Conservation (phyloP, 2,888 invertebrate genomes). For the Epinotia bilunana region DNA sequence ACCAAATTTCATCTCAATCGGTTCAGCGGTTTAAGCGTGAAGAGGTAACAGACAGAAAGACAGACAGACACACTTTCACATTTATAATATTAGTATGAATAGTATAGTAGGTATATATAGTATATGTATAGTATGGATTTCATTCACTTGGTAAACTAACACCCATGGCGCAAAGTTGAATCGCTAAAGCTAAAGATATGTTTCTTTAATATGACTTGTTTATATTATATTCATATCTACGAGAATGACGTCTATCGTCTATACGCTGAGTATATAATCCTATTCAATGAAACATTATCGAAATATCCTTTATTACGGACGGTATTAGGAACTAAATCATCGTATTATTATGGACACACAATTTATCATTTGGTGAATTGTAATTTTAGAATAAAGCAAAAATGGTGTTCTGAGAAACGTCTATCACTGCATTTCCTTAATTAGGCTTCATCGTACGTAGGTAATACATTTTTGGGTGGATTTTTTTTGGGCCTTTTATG, state of each 20-base stretch:
- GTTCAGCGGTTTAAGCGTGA: no score
- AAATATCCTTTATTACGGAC: slow-evolving; percentile 38
- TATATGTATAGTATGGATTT: no score
- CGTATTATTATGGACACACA: slow-evolving; percentile 68
- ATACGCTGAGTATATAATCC: neutral
- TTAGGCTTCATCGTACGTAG: neutral
- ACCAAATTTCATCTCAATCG: no score
- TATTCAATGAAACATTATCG: slow-evolving; percentile 7
- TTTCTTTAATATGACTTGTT: neutral
- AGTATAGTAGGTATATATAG: no score
- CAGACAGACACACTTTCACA: no score
- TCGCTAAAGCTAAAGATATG: no score
- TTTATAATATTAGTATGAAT: no score
- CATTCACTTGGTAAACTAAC: no score
- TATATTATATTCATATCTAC: neutral
- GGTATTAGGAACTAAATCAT: slow-evolving; percentile 49
- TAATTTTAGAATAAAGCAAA: neutral
- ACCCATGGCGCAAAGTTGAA: no score
- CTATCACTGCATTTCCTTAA: neutral
- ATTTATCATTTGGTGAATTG: slow-evolving; percentile 53
- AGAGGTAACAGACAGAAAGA: no score
- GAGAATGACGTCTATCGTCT: slow-evolving; percentile 2
- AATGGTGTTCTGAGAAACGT: neutral
- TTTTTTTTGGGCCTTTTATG: neutral
- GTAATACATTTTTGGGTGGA: neutral